These are phyloP conservation scores for Podargus strigoides DNA, from an alignment of 2,797 vertebrate genomes.

Conservation along the genomic window DNA sequence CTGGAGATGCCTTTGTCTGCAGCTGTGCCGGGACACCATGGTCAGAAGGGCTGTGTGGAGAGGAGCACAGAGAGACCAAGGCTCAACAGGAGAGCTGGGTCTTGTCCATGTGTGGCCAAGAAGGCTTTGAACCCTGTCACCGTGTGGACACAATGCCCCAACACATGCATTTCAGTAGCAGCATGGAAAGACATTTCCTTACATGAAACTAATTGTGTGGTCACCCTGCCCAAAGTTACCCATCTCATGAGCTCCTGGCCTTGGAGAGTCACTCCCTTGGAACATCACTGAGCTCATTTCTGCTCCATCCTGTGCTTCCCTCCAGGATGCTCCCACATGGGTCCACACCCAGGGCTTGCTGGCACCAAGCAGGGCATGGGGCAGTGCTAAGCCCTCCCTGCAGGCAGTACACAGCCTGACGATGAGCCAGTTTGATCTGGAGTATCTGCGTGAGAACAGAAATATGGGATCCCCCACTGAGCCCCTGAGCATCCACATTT, in stretches of 20 bases:
- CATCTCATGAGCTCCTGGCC: not conserved
- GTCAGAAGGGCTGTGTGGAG: not conserved
- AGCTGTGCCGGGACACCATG: rapidly evolving
- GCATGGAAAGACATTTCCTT: not conserved
- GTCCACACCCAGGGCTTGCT: not conserved
- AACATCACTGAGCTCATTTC: not conserved
- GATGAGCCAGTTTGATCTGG: not conserved
- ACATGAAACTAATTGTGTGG: not conserved
- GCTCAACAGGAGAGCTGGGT: not conserved
- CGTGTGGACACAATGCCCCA: not conserved
- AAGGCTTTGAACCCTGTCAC: not conserved
- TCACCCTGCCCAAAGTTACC: not conserved
- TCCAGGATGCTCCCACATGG: not conserved
- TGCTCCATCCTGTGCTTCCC: not conserved
- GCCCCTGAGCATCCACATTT: not conserved
- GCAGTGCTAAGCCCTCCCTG: not conserved
- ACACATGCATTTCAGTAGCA: not conserved
- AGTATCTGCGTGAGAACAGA: not conserved
- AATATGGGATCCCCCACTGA: not conserved
- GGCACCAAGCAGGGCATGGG: not conserved
- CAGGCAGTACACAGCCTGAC: not conserved
- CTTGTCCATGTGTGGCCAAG: not conserved
- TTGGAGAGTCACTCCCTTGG: not conserved
- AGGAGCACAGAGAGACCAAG: not conserved
- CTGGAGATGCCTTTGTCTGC: not conserved